Conservation (phyloP, 37 sponge, comb jelly and placozoan species). For the Geodia barretti region DNA sequence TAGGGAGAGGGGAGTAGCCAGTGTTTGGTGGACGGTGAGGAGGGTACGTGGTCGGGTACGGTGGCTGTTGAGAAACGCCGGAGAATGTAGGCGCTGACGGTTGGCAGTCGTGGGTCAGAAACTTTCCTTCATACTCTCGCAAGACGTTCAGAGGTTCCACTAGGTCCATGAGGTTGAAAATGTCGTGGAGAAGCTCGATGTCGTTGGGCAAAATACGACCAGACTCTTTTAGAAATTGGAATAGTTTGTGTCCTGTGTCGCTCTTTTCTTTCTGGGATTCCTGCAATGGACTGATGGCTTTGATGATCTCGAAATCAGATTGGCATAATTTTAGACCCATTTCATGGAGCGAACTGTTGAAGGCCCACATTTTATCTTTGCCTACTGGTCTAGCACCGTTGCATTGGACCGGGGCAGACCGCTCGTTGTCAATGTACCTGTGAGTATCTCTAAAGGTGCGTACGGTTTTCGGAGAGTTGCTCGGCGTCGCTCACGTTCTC, state of each 20-base stretch:
- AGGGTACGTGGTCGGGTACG: too few relatives aligned
- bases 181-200: slow-evolving; percentile 19
- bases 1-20: too few relatives aligned
- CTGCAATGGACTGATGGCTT: slow-evolving; percentile 18
- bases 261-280: slow-evolving; percentile 13
- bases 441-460: background rate
- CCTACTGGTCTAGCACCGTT: background rate
- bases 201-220: slow-evolving; percentile 44
- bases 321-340: slow-evolving; percentile 3
- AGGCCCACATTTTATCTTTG: background rate
- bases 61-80: background rate
- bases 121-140: background rate
- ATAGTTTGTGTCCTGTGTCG: slow-evolving; percentile 10
- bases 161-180: slow-evolving; percentile 28
- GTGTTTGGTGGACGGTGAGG: too few relatives aligned
- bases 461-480: background rate
- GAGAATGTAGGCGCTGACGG: background rate
- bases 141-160: slow-evolving; percentile 14
- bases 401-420: background rate
- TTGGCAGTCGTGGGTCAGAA: background rate
- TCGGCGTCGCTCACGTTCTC: background rate
- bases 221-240: slow-evolving; percentile 15
- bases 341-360: slow-evolving; percentile 5
- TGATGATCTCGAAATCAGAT: slow-evolving; percentile 18
- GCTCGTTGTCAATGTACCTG: background rate